A percentile compares a stretch with the other conserved stretches of the same genome.
These are phyloP conservation scores for Ancistrus triradiatus DNA, from an alignment of 2,113 vertebrate genomes.

Conservation along the genomic window DNA sequence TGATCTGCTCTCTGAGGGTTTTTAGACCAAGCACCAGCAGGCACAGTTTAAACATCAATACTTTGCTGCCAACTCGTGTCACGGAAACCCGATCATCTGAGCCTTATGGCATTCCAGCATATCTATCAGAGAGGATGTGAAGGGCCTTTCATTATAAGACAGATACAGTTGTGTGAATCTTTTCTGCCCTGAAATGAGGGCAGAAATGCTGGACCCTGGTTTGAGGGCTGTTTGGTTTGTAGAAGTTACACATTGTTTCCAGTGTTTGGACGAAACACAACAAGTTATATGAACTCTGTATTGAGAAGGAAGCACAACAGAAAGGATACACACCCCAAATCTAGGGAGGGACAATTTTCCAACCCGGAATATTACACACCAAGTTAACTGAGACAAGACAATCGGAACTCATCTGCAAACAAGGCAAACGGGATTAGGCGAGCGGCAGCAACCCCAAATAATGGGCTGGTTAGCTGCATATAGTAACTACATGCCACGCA, in stretches of 20 bases:
- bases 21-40: constrained; percentile 3
- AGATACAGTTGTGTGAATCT: neutral
- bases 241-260: too few species aligned
- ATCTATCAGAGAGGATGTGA: constrained; percentile 10
- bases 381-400: neutral
- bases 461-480: neutral
- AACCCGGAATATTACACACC: neutral
- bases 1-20: constrained; percentile 4
- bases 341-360: neutral
- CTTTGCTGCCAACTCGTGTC: neutral
- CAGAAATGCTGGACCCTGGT: too few species aligned
- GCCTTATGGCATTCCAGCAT: neutral
- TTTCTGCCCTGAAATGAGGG: too few species aligned
- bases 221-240: too few species aligned
- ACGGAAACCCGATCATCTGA: too few species aligned
- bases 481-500: neutral
- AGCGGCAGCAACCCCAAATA: neutral
- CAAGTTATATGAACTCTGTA: too few species aligned
- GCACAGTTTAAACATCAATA: constrained; percentile 5
- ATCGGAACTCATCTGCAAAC: neutral
- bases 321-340: constrained; percentile 1
- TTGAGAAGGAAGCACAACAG: too few species aligned
- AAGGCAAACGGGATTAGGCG: neutral
- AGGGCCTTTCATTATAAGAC: constrained; percentile 1
- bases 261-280: too few species aligned